Evolutionary conservation across 2,113 vertebrate genomes (phyloP), one percentile per base, ranked within the genome.

Genomic region (Gobiocypris rarus): DNA sequence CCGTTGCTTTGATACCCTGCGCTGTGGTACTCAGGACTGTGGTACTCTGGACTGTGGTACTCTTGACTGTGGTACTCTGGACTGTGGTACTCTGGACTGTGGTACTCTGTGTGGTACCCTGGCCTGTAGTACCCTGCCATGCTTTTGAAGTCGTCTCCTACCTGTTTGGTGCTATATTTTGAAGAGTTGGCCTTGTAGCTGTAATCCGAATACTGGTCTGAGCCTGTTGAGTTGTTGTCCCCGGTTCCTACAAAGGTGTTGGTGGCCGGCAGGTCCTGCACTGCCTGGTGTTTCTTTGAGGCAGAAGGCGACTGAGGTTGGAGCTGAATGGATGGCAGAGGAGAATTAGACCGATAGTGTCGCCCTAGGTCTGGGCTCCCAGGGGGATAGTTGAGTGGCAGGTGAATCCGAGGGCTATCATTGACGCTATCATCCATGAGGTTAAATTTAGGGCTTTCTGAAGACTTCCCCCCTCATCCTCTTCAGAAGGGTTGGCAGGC

Each of bases 121-220:
- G 83, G 13, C 52, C 91, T 91, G 88, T 90, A 78, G 93, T 93
- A 92, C 91, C 89, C 90, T 89, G 96, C 90, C 41, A 95, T 95
- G 94, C 95, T 94, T 93, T 96, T 95, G 90, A 95, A 90, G 91
- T 97, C 94, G 91, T 97, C 96, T 95, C 98, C 97, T 99, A 99
- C 98, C 98, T 99, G 98, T 96, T 99, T 99, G 96, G 93, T 97
- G 97, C 94, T 97, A 95, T 99, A 99, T 97, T 99, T 99, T 91
- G 97, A 97, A 87, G 97, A 96, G 88, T 98, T 98, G 94, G 97
- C 96, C 94, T 97, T 97, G 96, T 98, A 99, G 97, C 98, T 98
- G 97, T 98, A 99, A 97, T 99, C 97, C 92, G 97, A 99, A 93
- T 98, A 99, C 93, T 98, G 98, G 95, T 99, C 98, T 0, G 97